Evolutionary conservation across 2,797 vertebrate species (phyloP), one percentile per base, ranked within the genome.

Genomic region (Halcyon badia): DNA sequence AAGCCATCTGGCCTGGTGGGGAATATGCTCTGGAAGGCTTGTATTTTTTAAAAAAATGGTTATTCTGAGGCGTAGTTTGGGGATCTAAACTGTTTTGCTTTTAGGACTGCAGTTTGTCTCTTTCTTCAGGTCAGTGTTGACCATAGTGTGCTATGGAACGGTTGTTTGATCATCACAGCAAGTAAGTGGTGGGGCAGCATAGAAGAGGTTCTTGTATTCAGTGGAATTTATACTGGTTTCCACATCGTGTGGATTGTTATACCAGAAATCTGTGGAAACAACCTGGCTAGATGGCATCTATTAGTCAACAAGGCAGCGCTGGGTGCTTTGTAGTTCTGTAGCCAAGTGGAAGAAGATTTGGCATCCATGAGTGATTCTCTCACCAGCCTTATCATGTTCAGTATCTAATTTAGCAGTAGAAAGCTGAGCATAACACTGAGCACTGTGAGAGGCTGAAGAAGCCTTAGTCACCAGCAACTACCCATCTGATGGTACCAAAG

Each of bases 11-110:
- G 39, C n/a, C 35, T 18, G 28, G 4, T 13, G 20, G 20, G 42
- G 20, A 82, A 14, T 71, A 2, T 76, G 54, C 10, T 95, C 21
- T 65, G n/a, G 18, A 94, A 56, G 39, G 22, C 78, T 91, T 91
- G 35, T 42, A 5, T 7, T 56, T 75, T 44, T 0, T 0, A 4
- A 9, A 61, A 62, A 35, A 4, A 1, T 1, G 0, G 5, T 56
- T 51, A 73, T 89, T 73, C 41, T 42, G 48, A 41, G 11, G 4
- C 8, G 1, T 66, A 10, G 21, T 66, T 46, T 73, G 68, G 26
- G 76, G 18, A 25, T 87, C 17, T 44, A 42, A 80, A 33, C 26
- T 46, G 9, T 20, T 78, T 54, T 33, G 28, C 33, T 69, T 84
- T 46, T 30, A 77, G 46, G 8, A n/a, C 28, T 52, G 28, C 37